These are phyloP conservation scores for Athene cunicularia DNA, from an alignment of 2,113 vertebrate genomes.

Conservation along the genomic window DNA sequence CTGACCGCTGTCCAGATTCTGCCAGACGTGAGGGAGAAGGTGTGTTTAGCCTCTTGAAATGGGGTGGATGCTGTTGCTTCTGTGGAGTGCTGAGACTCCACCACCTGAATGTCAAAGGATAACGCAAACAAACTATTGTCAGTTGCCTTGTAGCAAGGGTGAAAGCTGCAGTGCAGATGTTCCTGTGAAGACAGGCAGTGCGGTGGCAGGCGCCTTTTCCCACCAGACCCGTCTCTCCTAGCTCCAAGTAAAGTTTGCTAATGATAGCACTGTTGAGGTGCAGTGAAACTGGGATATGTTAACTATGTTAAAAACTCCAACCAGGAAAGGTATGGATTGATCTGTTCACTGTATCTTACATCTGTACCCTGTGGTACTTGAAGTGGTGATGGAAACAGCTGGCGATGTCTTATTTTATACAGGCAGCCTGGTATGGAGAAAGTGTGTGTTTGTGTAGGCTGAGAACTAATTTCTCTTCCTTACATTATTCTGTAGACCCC, in stretches of 20 bases:
- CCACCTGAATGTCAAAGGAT: neutral
- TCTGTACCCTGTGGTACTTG: neutral
- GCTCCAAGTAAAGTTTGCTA: neutral
- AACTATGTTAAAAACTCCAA: neutral
- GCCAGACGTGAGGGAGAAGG: neutral
- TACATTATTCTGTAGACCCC: neutral
- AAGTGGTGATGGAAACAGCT: neutral
- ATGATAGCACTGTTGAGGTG: neutral
- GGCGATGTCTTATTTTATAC: neutral
- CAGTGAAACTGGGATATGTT: neutral
- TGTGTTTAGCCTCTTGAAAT: neutral
- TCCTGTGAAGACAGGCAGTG: neutral
- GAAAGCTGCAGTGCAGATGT: neutral
- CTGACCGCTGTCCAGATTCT: neutral
- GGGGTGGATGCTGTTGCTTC: neutral
- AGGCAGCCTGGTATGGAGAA: neutral
- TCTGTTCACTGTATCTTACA: neutral
- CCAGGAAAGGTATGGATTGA: rapidly evolving
- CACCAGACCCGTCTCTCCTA: neutral
- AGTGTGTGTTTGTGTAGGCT: neutral
- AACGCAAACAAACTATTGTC: neutral
- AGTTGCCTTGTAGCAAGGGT: neutral
- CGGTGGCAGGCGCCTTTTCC: neutral
- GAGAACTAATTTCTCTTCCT: neutral
- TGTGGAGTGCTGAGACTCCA: neutral